Evolutionary conservation across 2,113 vertebrate species (phyloP), one percentile per base, ranked within the genome.

Genomic region (Struthio camelus): DNA sequence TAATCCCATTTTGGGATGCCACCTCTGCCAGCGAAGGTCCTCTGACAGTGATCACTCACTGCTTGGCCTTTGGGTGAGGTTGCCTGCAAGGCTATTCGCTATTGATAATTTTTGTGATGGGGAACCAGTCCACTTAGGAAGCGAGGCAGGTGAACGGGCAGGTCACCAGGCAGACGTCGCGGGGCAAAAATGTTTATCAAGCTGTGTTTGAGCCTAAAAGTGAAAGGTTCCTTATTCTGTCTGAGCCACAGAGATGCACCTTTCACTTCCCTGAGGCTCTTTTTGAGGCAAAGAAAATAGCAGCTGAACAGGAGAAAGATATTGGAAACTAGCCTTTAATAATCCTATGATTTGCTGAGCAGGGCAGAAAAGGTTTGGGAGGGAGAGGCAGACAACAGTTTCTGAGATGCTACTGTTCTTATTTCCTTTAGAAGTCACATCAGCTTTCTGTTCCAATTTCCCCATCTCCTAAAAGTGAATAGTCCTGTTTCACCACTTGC

Each of bases 31-130:
- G 62, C n/a, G 66, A 51, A 62, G 46, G 13, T 65, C 56, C 3
- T 1, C 44, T 94, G 85, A 40, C 17, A 65, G 61, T 0, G 0
- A 15, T 64, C 8, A 3, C 23, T 89, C 1, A 0, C 73, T 67
- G 5, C 53, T 50, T 58, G 48, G 62, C 62, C 62, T 83, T 87
- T 0, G 2, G 50, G 65, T 20, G 28, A 30, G 51, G 53, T 59
- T 77, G 89, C 48, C 3, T 4, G n/a, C 59, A 58, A 59, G 91
- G 20, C 72, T 53, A n/a, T 78, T 44, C 10, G 13, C 14, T 66
- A 28, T 61, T 69, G 32, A 5, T 56, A 69, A 62, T 50, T 40
- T 80, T 70, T 82, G 66, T 66, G 50, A 28, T 9, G 20, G 75
- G 24, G 32, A 85, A 44, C 24, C 40, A 51, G 2, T 14, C 54